Conservation (phyloP, 1,140 invertebrate species). For the Nixonia krombeini region DNA sequence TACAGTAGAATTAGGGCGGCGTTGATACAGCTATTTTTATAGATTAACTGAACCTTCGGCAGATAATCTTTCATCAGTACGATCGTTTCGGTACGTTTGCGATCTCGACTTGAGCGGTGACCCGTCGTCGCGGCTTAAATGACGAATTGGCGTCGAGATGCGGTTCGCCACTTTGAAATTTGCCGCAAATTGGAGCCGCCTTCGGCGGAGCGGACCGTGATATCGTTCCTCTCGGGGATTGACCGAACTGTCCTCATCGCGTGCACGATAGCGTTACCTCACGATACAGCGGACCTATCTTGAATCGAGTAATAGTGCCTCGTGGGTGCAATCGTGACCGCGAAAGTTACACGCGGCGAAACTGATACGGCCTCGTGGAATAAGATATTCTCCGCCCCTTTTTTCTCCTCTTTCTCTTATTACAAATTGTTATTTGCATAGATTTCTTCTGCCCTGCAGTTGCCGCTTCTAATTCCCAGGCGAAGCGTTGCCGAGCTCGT, state of each 20-base stretch:
- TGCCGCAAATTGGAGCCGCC: conserved; percentile 13
- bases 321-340: conserved; percentile 11
- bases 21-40: too few relatives aligned
- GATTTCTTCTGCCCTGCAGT: conserved; percentile 15
- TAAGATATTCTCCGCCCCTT: conserved; percentile 1
- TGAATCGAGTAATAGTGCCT: conserved; percentile 16
- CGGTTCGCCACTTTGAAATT: conserved; percentile 15
- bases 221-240: conserved; percentile 17
- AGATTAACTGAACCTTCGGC: too few relatives aligned
- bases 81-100: too few relatives aligned
- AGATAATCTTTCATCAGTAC: too few relatives aligned
- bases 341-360: conserved; percentile 21
- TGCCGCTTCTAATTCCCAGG: conserved; percentile 10
- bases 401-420: conserved; percentile 1
- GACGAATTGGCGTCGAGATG: conserved; percentile 13
- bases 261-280: conserved; percentile 5
- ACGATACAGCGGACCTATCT: conserved; percentile 3
- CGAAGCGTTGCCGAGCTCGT: too few relatives aligned
- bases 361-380: conserved; percentile 9
- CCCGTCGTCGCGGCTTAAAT: conserved; percentile 21
- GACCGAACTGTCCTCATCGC: conserved; percentile 17
- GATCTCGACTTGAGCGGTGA: too few relatives aligned
- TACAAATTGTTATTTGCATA: conserved; percentile 22
- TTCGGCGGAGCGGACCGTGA: conserved; percentile 10
- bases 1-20: too few relatives aligned